Conservation (phyloP, 1,140 invertebrate genomes). For the Dufourea novaeangliae region DNA sequence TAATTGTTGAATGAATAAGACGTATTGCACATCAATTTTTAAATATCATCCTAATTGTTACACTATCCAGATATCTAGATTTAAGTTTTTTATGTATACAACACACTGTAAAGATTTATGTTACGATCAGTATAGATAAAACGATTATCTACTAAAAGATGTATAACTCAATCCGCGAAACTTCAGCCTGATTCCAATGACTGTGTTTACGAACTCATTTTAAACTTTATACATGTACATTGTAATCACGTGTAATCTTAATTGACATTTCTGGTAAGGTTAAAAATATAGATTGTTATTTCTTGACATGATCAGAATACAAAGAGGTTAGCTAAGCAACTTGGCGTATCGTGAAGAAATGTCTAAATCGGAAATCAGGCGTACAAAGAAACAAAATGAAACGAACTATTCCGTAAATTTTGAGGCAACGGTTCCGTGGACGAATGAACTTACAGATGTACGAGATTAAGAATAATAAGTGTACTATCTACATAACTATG, state of each 20-base stretch:
- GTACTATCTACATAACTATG: neutral
- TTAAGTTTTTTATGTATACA: constrained; percentile 40
- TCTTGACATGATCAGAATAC: neutral
- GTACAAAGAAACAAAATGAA: neutral
- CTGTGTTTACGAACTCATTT: too few species aligned
- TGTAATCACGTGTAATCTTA: neutral
- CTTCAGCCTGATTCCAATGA: neutral
- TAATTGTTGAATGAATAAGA: constrained; percentile 36
- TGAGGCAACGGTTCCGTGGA: constrained; percentile 37
- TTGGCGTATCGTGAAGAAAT: constrained; percentile 2
- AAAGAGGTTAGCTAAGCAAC: constrained; percentile 6
- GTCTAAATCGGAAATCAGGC: neutral
- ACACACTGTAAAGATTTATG: constrained; percentile 2
- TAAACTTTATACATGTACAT: constrained; percentile 4
- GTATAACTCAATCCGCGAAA: neutral
- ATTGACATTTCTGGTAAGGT: neutral
- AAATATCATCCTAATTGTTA: neutral
- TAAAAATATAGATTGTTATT: constrained; percentile 7
- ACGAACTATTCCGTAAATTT: constrained; percentile 37
- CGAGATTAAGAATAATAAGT: neutral
- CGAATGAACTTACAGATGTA: constrained; percentile 36
- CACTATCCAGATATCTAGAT: constrained; percentile 10
- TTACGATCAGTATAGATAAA: constrained; percentile 21
- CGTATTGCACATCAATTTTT: constrained; percentile 16
- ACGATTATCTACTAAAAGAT: constrained; percentile 9